Conservation (phyloP, 2,797 vertebrate species). For the Melanotaenia parkinsoni region DNA sequence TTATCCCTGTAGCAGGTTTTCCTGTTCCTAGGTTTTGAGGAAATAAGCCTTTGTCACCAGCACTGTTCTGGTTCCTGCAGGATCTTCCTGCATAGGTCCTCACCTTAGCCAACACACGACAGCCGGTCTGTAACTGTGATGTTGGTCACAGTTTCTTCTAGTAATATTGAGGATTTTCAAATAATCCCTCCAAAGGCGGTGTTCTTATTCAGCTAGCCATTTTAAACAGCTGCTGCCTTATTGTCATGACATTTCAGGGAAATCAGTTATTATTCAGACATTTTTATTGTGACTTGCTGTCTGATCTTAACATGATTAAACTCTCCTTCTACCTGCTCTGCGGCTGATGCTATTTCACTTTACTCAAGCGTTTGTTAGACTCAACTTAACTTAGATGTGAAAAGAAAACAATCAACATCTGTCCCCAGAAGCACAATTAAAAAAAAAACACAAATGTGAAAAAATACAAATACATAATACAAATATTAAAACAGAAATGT, state of each 20-base stretch:
- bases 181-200: conserved; percentile 59
- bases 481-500: background rate
- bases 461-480: background rate
- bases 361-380: conserved; percentile 37
- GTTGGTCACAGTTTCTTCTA: conserved; percentile 35
- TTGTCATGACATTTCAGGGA: conserved; percentile 79
- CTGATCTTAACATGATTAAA: conserved; percentile 73
- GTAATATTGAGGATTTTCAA: conserved; percentile 54
- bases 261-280: conserved; percentile 75
- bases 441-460: background rate
- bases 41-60: no score
- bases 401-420: conserved; percentile 20
- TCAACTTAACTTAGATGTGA: conserved; percentile 31
- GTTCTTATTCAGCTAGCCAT: conserved; percentile 67
- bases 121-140: conserved; percentile 4
- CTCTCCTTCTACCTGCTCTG: conserved; percentile 26
- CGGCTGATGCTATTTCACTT: conserved; percentile 34
- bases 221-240: conserved; percentile 75
- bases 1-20: no score
- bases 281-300: conserved; percentile 73
- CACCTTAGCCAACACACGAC: no score
- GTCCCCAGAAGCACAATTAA: background rate
- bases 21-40: no score
- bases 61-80: no score
- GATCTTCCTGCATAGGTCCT: no score